Base-by-base conservation (phyloP, 2,888 invertebrate genomes). In the Eilema depressum region DNA sequence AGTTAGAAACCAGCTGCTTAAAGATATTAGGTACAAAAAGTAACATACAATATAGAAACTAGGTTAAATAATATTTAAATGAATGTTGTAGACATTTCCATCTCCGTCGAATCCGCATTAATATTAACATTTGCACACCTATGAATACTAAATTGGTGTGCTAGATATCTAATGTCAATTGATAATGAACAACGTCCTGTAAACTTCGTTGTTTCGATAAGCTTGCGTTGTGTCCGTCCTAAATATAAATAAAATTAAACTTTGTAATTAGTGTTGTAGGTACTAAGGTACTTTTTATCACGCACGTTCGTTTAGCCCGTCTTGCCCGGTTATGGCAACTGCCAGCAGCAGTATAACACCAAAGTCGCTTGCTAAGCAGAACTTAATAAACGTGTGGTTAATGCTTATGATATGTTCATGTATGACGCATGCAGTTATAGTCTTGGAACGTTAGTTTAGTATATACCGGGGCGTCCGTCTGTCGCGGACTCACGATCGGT, bases 351-450 rank as follows among this genome's bases (percentile, higher is more conserved):
- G 77, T 75, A 68, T 81, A 83, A 79, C 77, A 85, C 85, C 78
- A 83, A 85, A 84, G 86, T 85, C 86, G 92, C 87, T 92, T 93
- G 86, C 80, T 89, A 92, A 93, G 88, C 87, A 87, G 89, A 79
- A 83, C 82, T 87, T 86, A 82, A 88, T 89, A 87, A 41, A 85
- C 71, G 82, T 75, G 75, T 78, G 80, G 69, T 53, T 53, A n/a
- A 53, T 53, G n/a, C 20, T 88, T 92, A 86, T 89, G 86, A 87
- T 89, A 85, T 87, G 88, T 86, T 37, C 85, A 84, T 88, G 88
- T 85, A 88, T 93, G 94, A 93, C 93, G 93, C 93, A 92, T 87
- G 88, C 89, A 80, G 81, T 53, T 53, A 53, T 53, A 53, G n/a
- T 81, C 83, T 86, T 87, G 87, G 88, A 89, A 89, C 88, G 86